Evolutionary conservation across 2,113 vertebrate genomes (phyloP).

Genomic region (Labeo rohita): DNA sequence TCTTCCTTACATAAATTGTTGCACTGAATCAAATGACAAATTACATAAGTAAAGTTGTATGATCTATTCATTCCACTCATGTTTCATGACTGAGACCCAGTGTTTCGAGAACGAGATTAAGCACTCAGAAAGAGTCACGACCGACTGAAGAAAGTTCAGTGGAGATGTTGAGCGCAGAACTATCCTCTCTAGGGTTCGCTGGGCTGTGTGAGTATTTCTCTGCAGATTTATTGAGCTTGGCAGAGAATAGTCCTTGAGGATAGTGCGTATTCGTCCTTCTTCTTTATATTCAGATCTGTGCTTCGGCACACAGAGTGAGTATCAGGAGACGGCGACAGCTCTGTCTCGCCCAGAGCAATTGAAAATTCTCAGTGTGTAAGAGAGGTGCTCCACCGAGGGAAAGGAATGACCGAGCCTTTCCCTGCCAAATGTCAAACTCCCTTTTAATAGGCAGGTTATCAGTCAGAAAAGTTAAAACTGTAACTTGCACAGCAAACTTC

Average conservation of each 20-base stretch:
- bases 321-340: background rate
- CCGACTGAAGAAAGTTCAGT: background rate
- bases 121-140: no score
- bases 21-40: background rate
- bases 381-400: no score
- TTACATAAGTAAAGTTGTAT: background rate
- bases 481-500: background rate
- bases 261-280: background rate
- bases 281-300: slow-evolving; percentile 5
- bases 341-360: background rate
- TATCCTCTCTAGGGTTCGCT: background rate
- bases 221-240: background rate
- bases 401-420: no score
- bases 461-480: background rate
- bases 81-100: background rate
- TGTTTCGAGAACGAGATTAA: no score
- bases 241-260: background rate
- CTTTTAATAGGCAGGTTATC: background rate
- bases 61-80: background rate
- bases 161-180: background rate
- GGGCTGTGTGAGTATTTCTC: background rate
- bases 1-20: background rate
- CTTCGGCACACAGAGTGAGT: background rate
- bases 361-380: background rate
- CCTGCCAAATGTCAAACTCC: background rate